Conservation (phyloP, 2,113 vertebrate species). For the Callipepla squamata region DNA sequence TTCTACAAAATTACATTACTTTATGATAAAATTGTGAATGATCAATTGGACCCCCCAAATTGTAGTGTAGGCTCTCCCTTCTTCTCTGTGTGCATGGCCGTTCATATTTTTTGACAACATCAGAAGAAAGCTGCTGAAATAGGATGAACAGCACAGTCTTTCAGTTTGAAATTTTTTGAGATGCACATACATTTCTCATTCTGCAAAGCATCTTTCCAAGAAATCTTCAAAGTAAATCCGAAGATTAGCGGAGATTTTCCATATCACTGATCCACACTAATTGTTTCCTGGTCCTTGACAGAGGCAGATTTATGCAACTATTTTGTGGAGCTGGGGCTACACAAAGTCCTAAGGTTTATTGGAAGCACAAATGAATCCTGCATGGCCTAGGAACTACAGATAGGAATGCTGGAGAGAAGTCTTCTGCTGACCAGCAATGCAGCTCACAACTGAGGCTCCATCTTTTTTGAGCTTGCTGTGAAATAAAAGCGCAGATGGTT, state of each 20-base stretch:
- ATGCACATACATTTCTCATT: neutral
- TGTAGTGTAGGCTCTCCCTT: conserved; percentile 5
- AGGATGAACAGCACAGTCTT: neutral
- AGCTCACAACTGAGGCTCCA: neutral
- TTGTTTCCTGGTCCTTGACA: neutral
- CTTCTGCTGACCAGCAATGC: neutral
- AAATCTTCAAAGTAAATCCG: neutral
- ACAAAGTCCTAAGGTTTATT: neutral
- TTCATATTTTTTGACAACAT: neutral
- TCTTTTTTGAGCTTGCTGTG: neutral
- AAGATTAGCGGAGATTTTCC: neutral
- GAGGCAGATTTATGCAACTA: conserved; percentile 1
- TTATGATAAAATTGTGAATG: conserved; percentile 8
- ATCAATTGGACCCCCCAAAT: neutral
- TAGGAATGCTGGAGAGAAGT: neutral
- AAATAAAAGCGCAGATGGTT: conserved; percentile 40
- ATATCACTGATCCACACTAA: neutral
- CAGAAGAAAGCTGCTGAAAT: neutral
- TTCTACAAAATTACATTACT: neutral
- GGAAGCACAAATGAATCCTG: neutral
- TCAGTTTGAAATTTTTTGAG: neutral
- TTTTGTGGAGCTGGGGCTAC: neutral
- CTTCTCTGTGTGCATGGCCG: neutral
- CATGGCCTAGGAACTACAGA: neutral
- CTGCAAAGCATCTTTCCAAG: neutral